Percentiles rank a stretch among this genome's conserved stretches.
These are phyloP conservation scores for Chiloscyllium punctatum DNA, from an alignment of 2,797 vertebrate genomes.

Conservation along the genomic window DNA sequence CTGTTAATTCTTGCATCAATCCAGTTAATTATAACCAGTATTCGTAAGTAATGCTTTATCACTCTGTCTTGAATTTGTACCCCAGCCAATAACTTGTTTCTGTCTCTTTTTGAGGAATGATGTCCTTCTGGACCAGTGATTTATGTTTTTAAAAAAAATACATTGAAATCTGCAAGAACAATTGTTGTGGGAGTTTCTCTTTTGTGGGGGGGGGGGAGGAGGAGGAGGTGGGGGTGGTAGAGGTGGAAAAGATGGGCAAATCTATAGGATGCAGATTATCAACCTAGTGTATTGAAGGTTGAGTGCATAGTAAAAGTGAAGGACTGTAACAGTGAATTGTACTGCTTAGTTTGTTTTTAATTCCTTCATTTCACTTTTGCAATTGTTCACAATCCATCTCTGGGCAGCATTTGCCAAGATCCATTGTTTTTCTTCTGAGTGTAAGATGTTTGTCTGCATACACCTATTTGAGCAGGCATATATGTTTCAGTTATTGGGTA, in stretches of 20 bases:
- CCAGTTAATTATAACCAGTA: conserved; percentile 2
- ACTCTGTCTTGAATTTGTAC: background rate
- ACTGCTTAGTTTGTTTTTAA: background rate
- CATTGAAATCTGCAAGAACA: background rate
- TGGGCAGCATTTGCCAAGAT: background rate
- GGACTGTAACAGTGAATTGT: background rate
- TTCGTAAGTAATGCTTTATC: background rate
- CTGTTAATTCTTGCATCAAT: conserved; percentile 19
- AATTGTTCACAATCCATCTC: background rate
- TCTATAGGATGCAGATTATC: background rate
- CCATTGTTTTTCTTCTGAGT: background rate
- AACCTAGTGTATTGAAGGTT: background rate
- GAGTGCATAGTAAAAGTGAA: background rate
- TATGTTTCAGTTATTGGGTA: background rate
- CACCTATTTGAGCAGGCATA: background rate
- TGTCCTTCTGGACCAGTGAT: conserved; percentile 5
- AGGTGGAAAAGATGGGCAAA: background rate
- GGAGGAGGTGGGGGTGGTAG: no score
- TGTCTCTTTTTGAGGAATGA: background rate
- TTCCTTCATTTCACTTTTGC: background rate
- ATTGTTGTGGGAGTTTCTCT: background rate
- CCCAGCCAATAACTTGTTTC: background rate
- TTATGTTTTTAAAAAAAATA: background rate
- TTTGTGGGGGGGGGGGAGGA: no score
- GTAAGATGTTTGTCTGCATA: background rate